A percentile compares a stretch with the other conserved stretches of the same genome.
Evolutionary conservation across 2,113 vertebrate species (phyloP).

Genomic region (Stegastes partitus): DNA sequence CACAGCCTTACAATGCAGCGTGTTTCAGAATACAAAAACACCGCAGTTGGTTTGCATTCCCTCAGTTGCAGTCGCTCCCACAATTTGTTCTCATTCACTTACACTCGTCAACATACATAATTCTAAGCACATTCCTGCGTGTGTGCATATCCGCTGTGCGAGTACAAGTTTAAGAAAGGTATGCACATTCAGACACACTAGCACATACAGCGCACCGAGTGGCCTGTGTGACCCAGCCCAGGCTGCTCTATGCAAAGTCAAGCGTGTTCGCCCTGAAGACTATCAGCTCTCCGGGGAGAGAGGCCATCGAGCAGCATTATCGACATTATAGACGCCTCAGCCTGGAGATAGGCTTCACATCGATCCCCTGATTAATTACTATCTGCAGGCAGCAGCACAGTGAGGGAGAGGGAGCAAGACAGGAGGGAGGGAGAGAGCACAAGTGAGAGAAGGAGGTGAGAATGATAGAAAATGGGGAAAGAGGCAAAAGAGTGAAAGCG

Average conservation of each 20-base stretch:
- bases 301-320: conserved; percentile 82
- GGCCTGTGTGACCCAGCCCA: conserved; percentile 40
- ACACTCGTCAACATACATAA: no score
- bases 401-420: conserved; percentile 26
- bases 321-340: conserved; percentile 81
- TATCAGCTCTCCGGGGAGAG: conserved; percentile 76
- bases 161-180: not conserved
- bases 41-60: no score
- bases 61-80: no score
- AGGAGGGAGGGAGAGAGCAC: conserved; percentile 10
- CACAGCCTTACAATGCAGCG: no score
- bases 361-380: conserved; percentile 85
- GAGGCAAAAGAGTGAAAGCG: conserved; percentile 16
- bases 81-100: no score
- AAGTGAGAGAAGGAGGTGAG: conserved; percentile 29
- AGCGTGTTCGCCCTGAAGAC: conserved; percentile 75
- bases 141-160: no score
- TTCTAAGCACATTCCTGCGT: no score
- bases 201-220: not conserved
- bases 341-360: conserved; percentile 83
- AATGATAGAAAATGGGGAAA: conserved; percentile 40
- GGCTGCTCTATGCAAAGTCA: conserved; percentile 76
- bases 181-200: not conserved
- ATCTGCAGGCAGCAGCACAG: conserved; percentile 79
- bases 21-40: no score